Evolutionary conservation across 2,797 vertebrate species (phyloP), one percentile per base, ranked within the genome.

Genomic region (Pipistrellus pipistrellus): DNA sequence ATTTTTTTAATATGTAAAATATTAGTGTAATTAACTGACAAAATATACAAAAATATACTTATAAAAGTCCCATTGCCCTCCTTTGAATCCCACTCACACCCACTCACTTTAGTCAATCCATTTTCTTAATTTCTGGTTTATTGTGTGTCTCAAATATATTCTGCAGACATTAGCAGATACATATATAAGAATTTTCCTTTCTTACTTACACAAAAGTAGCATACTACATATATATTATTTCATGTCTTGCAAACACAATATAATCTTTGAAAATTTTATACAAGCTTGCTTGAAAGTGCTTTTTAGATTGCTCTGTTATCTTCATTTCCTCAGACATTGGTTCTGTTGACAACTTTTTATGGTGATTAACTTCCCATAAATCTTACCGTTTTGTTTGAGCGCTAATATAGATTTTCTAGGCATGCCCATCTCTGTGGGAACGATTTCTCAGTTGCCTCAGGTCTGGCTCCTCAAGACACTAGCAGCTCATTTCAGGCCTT

Each of bases 301-400:
- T 88, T 83, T 59, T 64, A 75, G 41, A 44, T 51, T 32, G 35
- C 77, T 94, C 77, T 51, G 9, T 80, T 95, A 21, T 75, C 23
- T 88, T 44, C 11, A 64, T 71, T 90, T 85, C 88, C 48, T 85
- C 87, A 88, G 32, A 68, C 85, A 35, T 27, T 93, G 55, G 53
- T 3, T 68, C 27, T 72, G 12, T 51, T 51, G 18, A 20, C 13
- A 32, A 38, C 66, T 76, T 72, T 91, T 90, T 35, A 66, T 55
- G 35, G 73, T 91, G 41, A 4, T 25, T 71, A 94, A 25, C 32
- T 77, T 93, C 21, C 41, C 38, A 30, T 23, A 88, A 66, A 76
- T 73, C 35, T 53, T 46, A 46, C 51, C 46, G n/a, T 68, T 86
- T 76, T 93, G 44, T 85, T 82, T 78, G 8, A 53, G 53, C 81